These are phyloP conservation scores for Sebastolobus altivelis DNA, from an alignment of 2,797 vertebrate genomes.

Conservation along the genomic window DNA sequence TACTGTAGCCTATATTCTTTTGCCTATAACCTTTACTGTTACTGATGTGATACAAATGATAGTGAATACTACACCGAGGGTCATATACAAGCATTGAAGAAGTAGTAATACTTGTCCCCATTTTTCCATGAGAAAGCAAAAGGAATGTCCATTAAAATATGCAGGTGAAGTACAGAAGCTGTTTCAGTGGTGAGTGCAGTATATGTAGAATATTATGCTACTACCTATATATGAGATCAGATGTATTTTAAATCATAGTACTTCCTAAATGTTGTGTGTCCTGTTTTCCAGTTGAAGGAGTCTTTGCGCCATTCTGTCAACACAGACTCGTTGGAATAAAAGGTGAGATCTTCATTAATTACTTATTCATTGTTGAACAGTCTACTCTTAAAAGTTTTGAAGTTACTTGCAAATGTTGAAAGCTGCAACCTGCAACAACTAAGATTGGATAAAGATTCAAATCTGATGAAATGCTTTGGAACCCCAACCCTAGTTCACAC, in stretches of 20 bases:
- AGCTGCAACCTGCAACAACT: background rate
- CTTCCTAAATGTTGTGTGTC: slow-evolving; percentile 3
- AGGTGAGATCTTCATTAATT: slow-evolving; percentile 33
- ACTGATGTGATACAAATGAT: background rate
- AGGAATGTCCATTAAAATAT: background rate
- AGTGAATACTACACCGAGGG: background rate
- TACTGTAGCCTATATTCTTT: too few species aligned
- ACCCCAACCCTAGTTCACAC: background rate
- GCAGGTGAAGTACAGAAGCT: background rate
- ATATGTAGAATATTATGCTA: background rate
- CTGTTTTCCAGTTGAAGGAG: slow-evolving; percentile 75
- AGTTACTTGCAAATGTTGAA: background rate
- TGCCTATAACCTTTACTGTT: too few species aligned
- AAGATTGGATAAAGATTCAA: background rate
- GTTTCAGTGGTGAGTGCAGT: background rate
- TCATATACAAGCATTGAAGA: background rate
- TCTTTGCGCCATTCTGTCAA: slow-evolving; percentile 67
- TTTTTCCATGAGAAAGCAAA: background rate
- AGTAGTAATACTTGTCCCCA: background rate
- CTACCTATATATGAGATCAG: background rate
- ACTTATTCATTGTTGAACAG: too few species aligned
- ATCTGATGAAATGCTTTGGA: background rate
- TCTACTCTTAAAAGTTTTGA: too few species aligned
- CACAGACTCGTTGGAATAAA: slow-evolving; percentile 67
- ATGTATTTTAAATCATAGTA: background rate